Percentiles rank a stretch among this genome's conserved stretches.
Evolutionary conservation across 30 jellyfish, hydroid and myxozoan genomes (phyloP).

Genomic region (Euphysa ruthae): DNA sequence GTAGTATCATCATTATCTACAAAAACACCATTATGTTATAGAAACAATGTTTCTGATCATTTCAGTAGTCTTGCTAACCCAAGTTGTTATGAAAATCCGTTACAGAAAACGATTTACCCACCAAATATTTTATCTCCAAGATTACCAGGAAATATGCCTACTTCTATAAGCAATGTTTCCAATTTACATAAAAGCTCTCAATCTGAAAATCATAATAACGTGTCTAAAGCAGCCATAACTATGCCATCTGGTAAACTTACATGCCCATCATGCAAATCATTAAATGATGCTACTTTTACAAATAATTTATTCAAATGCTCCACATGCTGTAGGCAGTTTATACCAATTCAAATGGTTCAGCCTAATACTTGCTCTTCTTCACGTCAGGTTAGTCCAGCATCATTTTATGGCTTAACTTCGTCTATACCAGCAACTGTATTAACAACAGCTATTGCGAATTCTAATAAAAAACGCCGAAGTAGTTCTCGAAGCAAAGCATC

Average conservation of each 20-base stretch:
- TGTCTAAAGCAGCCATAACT: no score
- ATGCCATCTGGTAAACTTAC: background rate
- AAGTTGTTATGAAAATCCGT: no score
- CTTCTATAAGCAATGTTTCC: no score
- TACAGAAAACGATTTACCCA: no score
- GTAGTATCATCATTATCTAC: no score
- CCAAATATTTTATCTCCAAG: no score
- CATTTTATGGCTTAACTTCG: conserved; percentile 6
- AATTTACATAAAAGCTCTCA: no score
- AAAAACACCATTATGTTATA: no score
- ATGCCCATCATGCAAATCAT: background rate
- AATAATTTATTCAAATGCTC: conserved; percentile 1
- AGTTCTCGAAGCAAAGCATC: background rate
- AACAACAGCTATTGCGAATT: background rate
- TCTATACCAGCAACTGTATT: background rate
- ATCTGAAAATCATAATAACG: no score
- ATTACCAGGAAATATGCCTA: no score
- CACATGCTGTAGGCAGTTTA: background rate
- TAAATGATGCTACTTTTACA: background rate
- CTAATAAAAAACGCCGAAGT: background rate
- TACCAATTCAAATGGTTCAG: conserved; percentile 7
- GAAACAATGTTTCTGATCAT: no score
- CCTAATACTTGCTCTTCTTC: background rate
- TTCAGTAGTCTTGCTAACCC: no score
- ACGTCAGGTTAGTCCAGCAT: background rate